A percentile compares a stretch with the other conserved stretches of the same genome.
Conservation (phyloP, 1,140 invertebrate genomes). For the Microplitis demolitor region DNA sequence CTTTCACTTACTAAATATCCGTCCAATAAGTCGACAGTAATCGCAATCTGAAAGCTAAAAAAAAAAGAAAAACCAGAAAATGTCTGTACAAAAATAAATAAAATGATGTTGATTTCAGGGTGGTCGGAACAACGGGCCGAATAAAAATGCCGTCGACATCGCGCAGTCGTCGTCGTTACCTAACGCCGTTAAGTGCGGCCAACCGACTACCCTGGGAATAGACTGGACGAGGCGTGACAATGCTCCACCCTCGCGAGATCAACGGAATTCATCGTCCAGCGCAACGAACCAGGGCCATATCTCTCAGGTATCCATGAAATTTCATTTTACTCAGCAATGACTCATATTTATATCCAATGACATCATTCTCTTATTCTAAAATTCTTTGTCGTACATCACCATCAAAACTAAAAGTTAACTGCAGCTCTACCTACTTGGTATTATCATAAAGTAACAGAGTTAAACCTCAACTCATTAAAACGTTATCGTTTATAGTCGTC, state of each 20-base stretch:
- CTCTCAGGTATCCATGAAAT: conserved; percentile 43
- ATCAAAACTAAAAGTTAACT: too few relatives aligned
- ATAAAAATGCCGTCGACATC: conserved; percentile 38
- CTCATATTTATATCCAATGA: background rate
- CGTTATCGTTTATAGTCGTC: too few relatives aligned
- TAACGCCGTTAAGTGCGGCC: conserved; percentile 50
- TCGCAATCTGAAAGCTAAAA: too few relatives aligned
- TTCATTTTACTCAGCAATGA: background rate
- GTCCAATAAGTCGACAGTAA: too few relatives aligned
- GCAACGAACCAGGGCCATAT: conserved; percentile 45
- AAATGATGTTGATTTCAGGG: conserved; percentile 42
- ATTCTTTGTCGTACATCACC: background rate
- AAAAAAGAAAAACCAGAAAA: background rate
- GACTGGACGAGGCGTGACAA: conserved; percentile 52
- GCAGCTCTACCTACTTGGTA: too few relatives aligned
- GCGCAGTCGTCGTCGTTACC: conserved; percentile 49
- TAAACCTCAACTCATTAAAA: too few relatives aligned
- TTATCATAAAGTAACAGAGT: too few relatives aligned
- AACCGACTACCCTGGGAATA: conserved; percentile 52
- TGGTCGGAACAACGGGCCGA: conserved; percentile 40
- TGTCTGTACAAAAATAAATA: background rate
- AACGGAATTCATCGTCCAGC: conserved; percentile 50
- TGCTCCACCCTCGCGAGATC: conserved; percentile 45
- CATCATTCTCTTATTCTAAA: background rate
- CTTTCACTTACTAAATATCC: too few relatives aligned